These are phyloP conservation scores for Ornithoptera alexandrae DNA, from an alignment of 2,888 invertebrate genomes.

Conservation along the genomic window DNA sequence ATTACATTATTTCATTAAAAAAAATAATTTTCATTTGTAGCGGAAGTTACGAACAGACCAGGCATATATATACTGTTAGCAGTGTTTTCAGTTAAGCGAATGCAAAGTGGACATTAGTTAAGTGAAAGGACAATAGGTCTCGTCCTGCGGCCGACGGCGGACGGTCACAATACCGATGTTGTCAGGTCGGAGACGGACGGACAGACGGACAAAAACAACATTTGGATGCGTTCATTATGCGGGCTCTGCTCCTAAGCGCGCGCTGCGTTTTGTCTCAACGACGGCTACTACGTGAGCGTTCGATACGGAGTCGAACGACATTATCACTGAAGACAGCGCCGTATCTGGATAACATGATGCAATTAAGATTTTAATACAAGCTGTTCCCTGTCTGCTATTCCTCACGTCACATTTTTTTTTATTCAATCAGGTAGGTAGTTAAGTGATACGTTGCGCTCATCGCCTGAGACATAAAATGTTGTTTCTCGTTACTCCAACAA, in stretches of 20 bases:
- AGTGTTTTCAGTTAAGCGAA: neutral
- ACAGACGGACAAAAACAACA: constrained; percentile 49
- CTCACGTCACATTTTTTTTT: no score
- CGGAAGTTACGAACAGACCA: no score
- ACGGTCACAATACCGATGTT: constrained; percentile 46
- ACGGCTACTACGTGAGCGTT: constrained; percentile 28
- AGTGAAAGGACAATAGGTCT: constrained; percentile 23
- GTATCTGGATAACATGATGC: neutral
- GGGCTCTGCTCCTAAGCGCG: constrained; percentile 34
- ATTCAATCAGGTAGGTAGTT: no score
- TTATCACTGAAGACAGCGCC: neutral
- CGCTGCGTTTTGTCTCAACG: constrained; percentile 33
- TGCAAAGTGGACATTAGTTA: constrained; percentile 11
- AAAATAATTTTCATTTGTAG: no score
- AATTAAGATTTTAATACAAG: no score
- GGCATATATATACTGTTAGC: no score
- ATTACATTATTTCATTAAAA: no score
- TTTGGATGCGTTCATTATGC: constrained; percentile 50
- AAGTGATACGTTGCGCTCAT: no score
- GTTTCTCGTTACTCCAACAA: no score
- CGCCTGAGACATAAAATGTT: no score
- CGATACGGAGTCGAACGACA: constrained; percentile 10
- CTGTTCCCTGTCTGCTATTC: no score
- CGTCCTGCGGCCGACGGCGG: neutral
- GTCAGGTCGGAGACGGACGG: constrained; percentile 40